Evolutionary conservation across 2,113 vertebrate genomes (phyloP).

Genomic region (Brienomyrus longianalis): DNA sequence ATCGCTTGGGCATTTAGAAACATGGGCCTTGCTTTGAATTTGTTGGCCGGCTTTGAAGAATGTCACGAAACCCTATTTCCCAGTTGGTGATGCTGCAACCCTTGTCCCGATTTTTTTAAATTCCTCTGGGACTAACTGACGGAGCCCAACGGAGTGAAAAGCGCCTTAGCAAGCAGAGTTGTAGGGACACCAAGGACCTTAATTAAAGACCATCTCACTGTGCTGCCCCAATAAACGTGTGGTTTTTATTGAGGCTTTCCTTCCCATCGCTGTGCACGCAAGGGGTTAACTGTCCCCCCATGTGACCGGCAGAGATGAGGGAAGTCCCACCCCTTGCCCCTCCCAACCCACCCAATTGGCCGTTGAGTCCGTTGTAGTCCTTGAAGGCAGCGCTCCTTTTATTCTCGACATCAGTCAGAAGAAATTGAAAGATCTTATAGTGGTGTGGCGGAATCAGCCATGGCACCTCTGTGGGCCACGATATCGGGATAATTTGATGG

Average conservation of each 20-base stretch:
- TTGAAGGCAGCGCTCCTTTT: background rate
- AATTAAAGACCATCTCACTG: background rate
- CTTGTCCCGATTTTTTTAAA: background rate
- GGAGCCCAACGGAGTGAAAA: background rate
- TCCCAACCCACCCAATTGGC: background rate
- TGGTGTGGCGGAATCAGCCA: background rate
- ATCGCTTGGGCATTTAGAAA: background rate
- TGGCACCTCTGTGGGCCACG: background rate
- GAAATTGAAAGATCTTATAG: background rate
- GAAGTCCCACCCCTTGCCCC: background rate
- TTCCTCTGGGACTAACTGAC: no score
- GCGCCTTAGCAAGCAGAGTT: background rate
- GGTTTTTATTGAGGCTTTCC: background rate
- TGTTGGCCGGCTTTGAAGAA: background rate
- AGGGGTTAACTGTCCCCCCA: background rate
- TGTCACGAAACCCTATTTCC: background rate
- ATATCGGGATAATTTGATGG: background rate
- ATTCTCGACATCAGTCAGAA: background rate
- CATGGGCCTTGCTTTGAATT: background rate
- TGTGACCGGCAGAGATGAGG: background rate
- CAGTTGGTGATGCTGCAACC: background rate
- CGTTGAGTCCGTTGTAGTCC: background rate
- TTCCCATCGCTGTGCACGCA: background rate
- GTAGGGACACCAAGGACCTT: background rate
- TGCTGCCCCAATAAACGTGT: background rate